phyloP scores from a whole-genome alignment of 2,797 vertebrate genomes.

The Gallinago solitaria region DNA sequence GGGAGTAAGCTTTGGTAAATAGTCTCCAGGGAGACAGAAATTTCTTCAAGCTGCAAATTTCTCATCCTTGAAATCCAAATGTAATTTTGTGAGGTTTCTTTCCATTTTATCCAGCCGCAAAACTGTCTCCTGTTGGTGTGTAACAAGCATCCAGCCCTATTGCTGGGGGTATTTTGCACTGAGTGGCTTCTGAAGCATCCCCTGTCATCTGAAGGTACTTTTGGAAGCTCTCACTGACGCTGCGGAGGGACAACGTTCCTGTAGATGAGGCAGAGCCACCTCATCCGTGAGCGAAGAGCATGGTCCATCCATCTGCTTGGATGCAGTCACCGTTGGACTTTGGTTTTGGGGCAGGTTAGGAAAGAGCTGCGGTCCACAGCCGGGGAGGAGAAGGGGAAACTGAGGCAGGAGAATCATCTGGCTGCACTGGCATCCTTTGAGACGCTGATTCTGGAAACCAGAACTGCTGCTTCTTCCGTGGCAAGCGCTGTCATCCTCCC shows the following conservation, averaged over 20 bases:
- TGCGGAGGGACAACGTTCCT: rapidly evolving
- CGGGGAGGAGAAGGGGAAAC: background rate
- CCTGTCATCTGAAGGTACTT: rapidly evolving
- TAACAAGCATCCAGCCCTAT: background rate
- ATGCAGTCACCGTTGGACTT: rapidly evolving
- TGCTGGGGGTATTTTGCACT: rapidly evolving
- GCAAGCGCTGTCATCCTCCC: rapidly evolving
- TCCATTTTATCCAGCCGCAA: too few relatives aligned
- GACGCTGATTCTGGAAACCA: background rate
- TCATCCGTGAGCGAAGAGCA: rapidly evolving
- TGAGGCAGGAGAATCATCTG: background rate
- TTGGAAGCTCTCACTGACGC: background rate
- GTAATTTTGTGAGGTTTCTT: background rate
- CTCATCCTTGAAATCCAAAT: background rate
- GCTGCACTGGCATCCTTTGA: background rate
- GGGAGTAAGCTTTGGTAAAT: background rate
- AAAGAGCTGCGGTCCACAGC: background rate
- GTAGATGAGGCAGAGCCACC: too few relatives aligned
- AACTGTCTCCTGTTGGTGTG: background rate
- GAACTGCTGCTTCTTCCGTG: background rate
- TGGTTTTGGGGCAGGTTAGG: background rate
- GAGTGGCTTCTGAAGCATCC: background rate
- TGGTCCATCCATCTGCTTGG: rapidly evolving
- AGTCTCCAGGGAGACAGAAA: background rate
- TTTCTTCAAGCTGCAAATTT: background rate